Base-by-base conservation (phyloP, 2,888 invertebrate species). In the Bedellia somnulentella region DNA sequence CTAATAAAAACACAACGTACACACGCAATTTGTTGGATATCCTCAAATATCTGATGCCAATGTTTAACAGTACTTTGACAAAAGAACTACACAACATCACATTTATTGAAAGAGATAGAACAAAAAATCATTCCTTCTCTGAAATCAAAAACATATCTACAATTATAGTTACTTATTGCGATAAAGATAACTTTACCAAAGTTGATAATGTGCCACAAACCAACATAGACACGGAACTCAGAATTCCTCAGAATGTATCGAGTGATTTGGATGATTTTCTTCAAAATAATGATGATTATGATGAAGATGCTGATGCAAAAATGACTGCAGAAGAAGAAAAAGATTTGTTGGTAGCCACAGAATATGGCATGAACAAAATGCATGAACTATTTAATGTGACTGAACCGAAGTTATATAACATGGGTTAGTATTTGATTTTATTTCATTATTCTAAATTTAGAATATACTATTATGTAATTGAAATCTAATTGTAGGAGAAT, bases 391-490 rank as follows among this genome's bases (percentile, higher is more conserved):
- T 82, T 42, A 68, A 77, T 17, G 71, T 82, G 31, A 75, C 82
- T 44, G 87, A 88, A 46, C 86, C 86, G 1, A 75, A 80, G 38
- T 64, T 86, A 11, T 86, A 84, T 55, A 78, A 80, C 23, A 80
- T 83, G 80, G 87, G 87, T 86, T 47, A 75, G 77, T 47, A 18
- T 18, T 5, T 6, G n/a, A n/a, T n/a, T n/a, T n/a, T n/a, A n/a
- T n/a, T n/a, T n/a, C n/a, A n/a, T n/a, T n/a, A n/a, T n/a, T n/a
- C n/a, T n/a, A n/a, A n/a, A n/a, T n/a, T n/a, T n/a, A n/a, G n/a
- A n/a, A n/a, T n/a, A n/a, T n/a, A n/a, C n/a, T n/a, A n/a, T n/a
- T n/a, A n/a, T n/a, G n/a, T n/a, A n/a, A n/a, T n/a, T n/a, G n/a
- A n/a, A n/a, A n/a, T n/a, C n/a, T n/a, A n/a, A n/a, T n/a, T n/a